Base-by-base conservation (phyloP, 2,888 invertebrate genomes). In the Heliconius hortense region DNA sequence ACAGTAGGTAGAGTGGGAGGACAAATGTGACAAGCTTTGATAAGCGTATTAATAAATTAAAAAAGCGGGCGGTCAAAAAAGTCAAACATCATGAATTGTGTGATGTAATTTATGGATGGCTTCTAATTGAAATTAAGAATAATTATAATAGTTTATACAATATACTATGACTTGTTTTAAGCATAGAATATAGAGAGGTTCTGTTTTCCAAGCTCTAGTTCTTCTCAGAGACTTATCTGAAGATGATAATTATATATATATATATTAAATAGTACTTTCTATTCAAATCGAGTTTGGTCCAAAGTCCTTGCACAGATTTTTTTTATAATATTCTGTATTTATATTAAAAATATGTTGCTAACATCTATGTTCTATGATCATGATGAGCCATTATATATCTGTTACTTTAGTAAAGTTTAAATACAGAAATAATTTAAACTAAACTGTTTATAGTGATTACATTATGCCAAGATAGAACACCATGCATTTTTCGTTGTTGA, bases 81-180 rank as follows among this genome's bases (percentile, higher is more conserved):
- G 5, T 5, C 18, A 48, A 48, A 18, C 18, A 18, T 18, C 43
- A 48, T 48, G 1, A 48, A 10, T 53, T n/a, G 53, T 53, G 53
- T 53, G 53, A 53, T 53, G 21, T 53, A 53, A 53, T 53, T 53
- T 53, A 53, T 53, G 53, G 53, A 53, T 53, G 53, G n/a, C 53
- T n/a, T 56, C 56, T 26, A 64, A 70, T 71, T 71, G 24, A 71
- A 71, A 43, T 59, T 60, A 59, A 71, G 35, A 71, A 60, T 62
- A 48, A 69, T 53, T 69, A 53, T 53, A 69, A 66, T 53, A 69
- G 26, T 69, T 56, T 48, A n/a, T n/a, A 28, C 28, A 31, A 21
- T 53, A 28, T 69, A 21, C n/a, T 66, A 31, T 56, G 26, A 68
- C 48, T 69, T 28, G n/a, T 31, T 15, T 28, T 53, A 28, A 53